phyloP scores from a whole-genome alignment of 2,797 vertebrate species.

The Tokudaia muenninki region DNA sequence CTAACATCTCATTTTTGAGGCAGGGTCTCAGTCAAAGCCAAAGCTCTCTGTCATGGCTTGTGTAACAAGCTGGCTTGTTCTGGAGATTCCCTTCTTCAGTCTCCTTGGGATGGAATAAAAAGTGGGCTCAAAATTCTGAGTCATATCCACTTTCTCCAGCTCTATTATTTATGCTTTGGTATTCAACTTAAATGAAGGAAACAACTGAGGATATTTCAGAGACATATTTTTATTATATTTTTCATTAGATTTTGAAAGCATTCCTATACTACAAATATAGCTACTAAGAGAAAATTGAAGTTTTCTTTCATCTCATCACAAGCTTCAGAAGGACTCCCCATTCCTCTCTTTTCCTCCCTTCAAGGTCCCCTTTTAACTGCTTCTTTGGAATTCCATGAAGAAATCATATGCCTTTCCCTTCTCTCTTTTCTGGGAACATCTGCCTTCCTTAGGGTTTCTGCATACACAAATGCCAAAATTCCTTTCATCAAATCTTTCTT shows the following conservation, averaged over 20 bases:
- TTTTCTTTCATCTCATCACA: neutral
- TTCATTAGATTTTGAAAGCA: neutral
- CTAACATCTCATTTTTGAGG: neutral
- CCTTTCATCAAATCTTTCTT: neutral
- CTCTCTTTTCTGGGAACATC: neutral
- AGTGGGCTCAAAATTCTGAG: neutral
- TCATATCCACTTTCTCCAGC: neutral
- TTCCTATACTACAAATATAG: neutral
- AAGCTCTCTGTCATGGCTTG: too few relatives aligned
- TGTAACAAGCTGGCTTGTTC: neutral
- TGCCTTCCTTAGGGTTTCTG: too few relatives aligned
- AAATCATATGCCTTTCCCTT: neutral
- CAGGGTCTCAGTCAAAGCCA: neutral
- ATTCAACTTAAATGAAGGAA: neutral
- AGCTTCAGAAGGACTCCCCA: too few relatives aligned
- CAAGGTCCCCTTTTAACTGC: neutral
- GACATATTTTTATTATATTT: neutral
- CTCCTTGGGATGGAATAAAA: too few relatives aligned
- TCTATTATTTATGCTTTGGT: neutral
- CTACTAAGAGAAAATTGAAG: neutral
- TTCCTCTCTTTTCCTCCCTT: neutral
- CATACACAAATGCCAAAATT: neutral
- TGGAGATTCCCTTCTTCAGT: neutral
- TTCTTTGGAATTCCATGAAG: neutral
- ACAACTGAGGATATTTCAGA: neutral